phyloP scores from a whole-genome alignment of 2,113 vertebrate genomes.

The Aramus guarauna region DNA sequence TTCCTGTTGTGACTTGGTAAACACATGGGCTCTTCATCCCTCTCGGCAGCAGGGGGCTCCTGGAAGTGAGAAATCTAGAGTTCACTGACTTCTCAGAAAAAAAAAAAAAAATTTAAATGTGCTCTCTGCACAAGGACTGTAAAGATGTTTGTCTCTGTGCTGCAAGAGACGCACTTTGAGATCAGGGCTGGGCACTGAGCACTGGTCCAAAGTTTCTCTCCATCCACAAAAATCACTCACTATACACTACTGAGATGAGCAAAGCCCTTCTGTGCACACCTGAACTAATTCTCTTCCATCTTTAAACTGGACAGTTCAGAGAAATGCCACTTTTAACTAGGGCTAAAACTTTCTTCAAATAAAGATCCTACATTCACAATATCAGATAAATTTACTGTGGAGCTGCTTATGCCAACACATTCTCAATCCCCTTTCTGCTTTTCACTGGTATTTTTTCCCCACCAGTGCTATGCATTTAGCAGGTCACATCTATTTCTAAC shows the following conservation, averaged over 20 bases:
- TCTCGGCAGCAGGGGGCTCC: conserved; percentile 50
- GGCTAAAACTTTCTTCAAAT: neutral
- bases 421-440: neutral
- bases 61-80: neutral
- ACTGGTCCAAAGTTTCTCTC: neutral
- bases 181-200: neutral
- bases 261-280: neutral
- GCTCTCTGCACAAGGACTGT: neutral
- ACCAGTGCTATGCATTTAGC: neutral
- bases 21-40: neutral
- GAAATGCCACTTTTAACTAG: neutral
- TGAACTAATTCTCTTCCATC: neutral
- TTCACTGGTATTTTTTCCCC: neutral
- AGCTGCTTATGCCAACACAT: neutral
- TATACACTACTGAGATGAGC: neutral
- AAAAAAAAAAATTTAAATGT: neutral
- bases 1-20: neutral
- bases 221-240: neutral
- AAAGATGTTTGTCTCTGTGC: neutral
- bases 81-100: neutral
- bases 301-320: neutral
- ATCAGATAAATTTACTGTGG: neutral
- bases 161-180: neutral
- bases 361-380: neutral
- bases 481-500: neutral